Percentiles rank a stretch among this genome's conserved stretches.
Evolutionary conservation across 2,113 vertebrate genomes (phyloP).

Genomic region (Ophiodon elongatus): DNA sequence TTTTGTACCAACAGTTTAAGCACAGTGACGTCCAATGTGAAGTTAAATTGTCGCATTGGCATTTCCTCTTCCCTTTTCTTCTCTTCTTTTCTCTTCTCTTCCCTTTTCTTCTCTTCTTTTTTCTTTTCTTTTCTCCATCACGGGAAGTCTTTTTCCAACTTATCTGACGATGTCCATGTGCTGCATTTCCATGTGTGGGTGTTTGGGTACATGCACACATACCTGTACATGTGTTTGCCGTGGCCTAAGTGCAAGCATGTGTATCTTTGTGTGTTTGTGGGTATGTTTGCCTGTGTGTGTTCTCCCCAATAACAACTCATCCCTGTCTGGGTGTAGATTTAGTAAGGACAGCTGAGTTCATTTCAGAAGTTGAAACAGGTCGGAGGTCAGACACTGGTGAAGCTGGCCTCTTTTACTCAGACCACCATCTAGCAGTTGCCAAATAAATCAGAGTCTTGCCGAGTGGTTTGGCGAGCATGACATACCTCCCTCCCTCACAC

Average conservation of each 20-base stretch:
- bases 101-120: too few species aligned
- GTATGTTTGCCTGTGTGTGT: slow-evolving; percentile 25
- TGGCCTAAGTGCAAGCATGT: slow-evolving; percentile 17
- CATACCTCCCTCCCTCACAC: slow-evolving; percentile 39
- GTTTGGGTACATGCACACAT: background rate
- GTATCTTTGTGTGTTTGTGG: slow-evolving; percentile 8
- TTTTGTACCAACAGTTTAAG: background rate
- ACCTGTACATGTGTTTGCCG: background rate
- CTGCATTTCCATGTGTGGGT: background rate
- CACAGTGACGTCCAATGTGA: background rate
- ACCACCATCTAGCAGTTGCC: slow-evolving; percentile 69
- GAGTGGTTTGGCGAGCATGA: slow-evolving; percentile 61
- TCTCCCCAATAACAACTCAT: slow-evolving; percentile 28
- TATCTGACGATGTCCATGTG: background rate
- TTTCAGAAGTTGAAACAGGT: slow-evolving; percentile 49
- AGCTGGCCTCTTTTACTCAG: slow-evolving; percentile 68
- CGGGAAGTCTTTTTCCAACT: background rate
- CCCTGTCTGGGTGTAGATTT: slow-evolving; percentile 50
- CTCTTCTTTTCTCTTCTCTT: too few species aligned
- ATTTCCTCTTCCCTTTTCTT: background rate
- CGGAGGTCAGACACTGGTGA: slow-evolving; percentile 58
- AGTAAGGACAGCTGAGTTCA: slow-evolving; percentile 68
- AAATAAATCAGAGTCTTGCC: slow-evolving; percentile 69
- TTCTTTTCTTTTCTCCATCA: too few species aligned
- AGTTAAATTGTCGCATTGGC: background rate